Base-by-base conservation (phyloP, 2,888 invertebrate genomes). In the Tanytarsus gracilentus region DNA sequence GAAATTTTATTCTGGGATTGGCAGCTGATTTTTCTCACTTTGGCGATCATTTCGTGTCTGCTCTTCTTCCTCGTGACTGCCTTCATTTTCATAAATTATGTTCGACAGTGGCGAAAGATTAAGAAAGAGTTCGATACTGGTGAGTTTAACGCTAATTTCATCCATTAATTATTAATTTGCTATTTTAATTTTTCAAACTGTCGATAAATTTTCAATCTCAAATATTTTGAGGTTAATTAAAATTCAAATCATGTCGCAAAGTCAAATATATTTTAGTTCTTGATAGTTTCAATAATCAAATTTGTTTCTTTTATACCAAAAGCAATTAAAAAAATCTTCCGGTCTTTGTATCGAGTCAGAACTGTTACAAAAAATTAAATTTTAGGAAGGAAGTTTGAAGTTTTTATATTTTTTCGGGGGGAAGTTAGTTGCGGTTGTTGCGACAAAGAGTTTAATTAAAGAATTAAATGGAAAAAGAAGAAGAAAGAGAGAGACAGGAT, bases 61-160 rank as follows among this genome's bases (percentile, higher is more conserved):
- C 77, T 88, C 69, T 88, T 88, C 77, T 87, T 88, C 77, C 76
- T 85, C 67, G 84, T 85, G 65, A 86, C 87, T 69, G 81, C 86
- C 66, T 79, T 83, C 68, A 83, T 87, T 70, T 84, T 86, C 65
- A 74, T 88, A 67, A 82, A 87, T 68, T 87, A 88, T 70, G 84
- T 86, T 66, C 81, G 82, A 68, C 88, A 88, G 71, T 88, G 88
- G 88, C 81, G 82, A 71, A 79, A 83, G 69, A 80, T 88, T 70
- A 87, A 88, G 74, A 81, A 80, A 68, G 84, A 84, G 68, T 81
- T 87, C 66, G 84, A 85, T 71, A 83, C 85, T 75, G 88, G 88
- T 88, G 72, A 79, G 79, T 65, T 3, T n/a, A 30, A 52, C 26
- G 11, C 5, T 25, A 33, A 33, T 26, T 23, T 33, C 30, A 25